A percentile compares a stretch with the other conserved stretches of the same genome.
phyloP scores from a whole-genome alignment of 2,797 vertebrate species.

The Apogon hyalosoma region DNA sequence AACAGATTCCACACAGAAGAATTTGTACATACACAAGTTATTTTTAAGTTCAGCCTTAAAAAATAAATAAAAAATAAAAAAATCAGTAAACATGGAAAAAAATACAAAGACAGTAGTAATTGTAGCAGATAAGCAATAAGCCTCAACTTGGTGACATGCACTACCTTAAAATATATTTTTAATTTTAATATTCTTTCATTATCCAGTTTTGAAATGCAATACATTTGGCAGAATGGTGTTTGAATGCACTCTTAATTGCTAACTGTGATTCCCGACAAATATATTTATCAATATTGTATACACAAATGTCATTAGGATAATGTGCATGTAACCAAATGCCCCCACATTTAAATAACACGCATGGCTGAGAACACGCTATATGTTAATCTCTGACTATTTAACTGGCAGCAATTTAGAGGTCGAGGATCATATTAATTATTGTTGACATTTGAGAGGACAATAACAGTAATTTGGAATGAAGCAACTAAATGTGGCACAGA shows the following conservation, averaged over 20 bases:
- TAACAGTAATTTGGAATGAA: constrained; percentile 18
- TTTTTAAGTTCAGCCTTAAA: background rate
- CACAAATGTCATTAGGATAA: background rate
- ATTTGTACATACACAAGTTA: constrained; percentile 19
- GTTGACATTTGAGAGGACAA: constrained; percentile 18
- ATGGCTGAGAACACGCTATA: background rate
- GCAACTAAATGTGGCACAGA: constrained; percentile 10
- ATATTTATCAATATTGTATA: no score
- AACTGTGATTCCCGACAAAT: no score
- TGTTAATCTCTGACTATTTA: constrained; percentile 4
- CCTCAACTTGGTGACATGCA: background rate
- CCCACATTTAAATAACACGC: constrained; percentile 13
- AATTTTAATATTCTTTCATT: no score
- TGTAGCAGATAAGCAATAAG: no score
- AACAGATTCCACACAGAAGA: constrained; percentile 44
- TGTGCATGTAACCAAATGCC: background rate
- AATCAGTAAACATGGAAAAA: background rate
- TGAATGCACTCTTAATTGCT: no score
- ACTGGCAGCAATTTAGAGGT: constrained; percentile 15
- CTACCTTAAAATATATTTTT: no score
- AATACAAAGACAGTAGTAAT: background rate
- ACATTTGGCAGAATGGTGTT: background rate
- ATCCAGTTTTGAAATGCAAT: background rate
- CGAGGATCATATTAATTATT: constrained; percentile 25
- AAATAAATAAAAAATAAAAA: no score